Evolutionary conservation across 2,888 invertebrate genomes (phyloP).

Genomic region (Pyralis farinalis): DNA sequence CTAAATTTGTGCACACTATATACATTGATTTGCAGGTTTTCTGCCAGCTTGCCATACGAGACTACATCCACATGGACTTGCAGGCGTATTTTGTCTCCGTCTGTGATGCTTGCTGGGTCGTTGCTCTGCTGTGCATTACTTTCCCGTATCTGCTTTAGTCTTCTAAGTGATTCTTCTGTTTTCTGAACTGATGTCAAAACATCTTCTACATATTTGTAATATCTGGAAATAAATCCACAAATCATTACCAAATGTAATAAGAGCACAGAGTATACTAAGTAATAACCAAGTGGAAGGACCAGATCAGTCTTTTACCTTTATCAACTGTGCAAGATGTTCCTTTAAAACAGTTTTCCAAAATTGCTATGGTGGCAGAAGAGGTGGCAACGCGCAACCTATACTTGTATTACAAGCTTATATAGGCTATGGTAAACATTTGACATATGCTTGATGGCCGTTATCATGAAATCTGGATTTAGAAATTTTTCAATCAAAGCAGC

Average conservation of each 20-base stretch:
- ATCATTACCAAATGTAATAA: constrained; percentile 4
- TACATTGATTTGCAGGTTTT: constrained; percentile 76
- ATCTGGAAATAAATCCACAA: constrained; percentile 61
- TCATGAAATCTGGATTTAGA: too few relatives aligned
- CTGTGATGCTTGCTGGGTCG: constrained; percentile 84
- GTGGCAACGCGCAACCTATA: too few relatives aligned
- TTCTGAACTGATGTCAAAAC: constrained; percentile 96
- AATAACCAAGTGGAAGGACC: too few relatives aligned
- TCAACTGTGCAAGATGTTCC: too few relatives aligned
- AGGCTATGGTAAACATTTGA: too few relatives aligned
- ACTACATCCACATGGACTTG: constrained; percentile 94
- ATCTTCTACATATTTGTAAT: constrained; percentile 89
- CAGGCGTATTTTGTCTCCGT: constrained; percentile 96
- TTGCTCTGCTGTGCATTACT: constrained; percentile 62
- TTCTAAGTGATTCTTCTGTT: constrained; percentile 95
- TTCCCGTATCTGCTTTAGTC: constrained; percentile 92
- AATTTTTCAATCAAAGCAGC: too few relatives aligned
- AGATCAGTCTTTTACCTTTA: too few relatives aligned
- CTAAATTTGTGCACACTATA: constrained; percentile 80
- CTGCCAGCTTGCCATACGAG: constrained; percentile 84
- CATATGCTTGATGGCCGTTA: too few relatives aligned
- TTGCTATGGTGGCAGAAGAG: too few relatives aligned
- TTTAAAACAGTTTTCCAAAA: too few relatives aligned
- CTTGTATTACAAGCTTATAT: too few relatives aligned
- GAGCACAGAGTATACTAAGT: too few relatives aligned